Conservation (phyloP, 92 coral and sea anemone species). For the Porites evermanni region DNA sequence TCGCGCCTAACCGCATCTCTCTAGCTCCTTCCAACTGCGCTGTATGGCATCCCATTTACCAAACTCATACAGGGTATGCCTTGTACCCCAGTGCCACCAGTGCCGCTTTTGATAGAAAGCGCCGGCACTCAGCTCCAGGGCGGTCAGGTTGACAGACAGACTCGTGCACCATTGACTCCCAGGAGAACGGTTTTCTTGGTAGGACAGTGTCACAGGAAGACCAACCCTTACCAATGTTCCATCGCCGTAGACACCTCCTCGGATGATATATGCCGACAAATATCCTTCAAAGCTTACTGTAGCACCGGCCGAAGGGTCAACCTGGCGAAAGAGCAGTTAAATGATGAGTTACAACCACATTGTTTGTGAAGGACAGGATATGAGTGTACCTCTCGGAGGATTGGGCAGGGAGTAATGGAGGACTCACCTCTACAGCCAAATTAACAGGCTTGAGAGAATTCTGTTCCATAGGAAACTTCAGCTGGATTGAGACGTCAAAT, state of each 20-base stretch:
- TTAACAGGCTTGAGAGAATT: background rate
- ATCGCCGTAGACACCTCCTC: conserved; percentile 30
- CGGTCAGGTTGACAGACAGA: background rate
- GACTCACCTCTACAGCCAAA: background rate
- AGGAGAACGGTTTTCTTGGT: conserved; percentile 1
- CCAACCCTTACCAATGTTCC: conserved; percentile 26
- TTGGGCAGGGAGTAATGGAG: background rate
- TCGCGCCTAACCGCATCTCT: background rate
- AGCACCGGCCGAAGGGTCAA: background rate
- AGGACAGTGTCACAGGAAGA: conserved; percentile 38
- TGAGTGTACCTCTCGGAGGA: background rate
- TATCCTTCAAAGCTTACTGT: background rate
- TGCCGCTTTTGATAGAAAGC: background rate
- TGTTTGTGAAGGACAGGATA: background rate
- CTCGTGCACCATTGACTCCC: conserved; percentile 26
- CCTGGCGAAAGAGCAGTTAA: background rate
- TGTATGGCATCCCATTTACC: background rate
- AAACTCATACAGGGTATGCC: background rate
- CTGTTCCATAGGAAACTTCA: background rate
- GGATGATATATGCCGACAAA: background rate
- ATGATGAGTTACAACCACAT: too few relatives aligned
- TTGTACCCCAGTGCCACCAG: background rate
- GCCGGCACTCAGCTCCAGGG: background rate
- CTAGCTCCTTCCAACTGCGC: background rate
- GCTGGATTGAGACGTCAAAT: background rate